Evolutionary conservation across 2,797 vertebrate genomes (phyloP).

Genomic region (Pangasius sanitwongsei): DNA sequence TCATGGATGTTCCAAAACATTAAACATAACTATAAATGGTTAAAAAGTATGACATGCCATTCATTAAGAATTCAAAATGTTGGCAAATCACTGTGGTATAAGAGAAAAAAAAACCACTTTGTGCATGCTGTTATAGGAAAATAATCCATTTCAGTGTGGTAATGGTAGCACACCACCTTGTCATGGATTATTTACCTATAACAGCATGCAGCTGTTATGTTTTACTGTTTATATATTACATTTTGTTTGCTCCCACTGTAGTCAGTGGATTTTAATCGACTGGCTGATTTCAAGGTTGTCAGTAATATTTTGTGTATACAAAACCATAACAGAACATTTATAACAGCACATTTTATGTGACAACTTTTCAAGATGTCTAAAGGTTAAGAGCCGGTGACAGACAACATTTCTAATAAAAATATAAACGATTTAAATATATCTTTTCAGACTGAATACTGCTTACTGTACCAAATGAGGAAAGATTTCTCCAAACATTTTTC

Average conservation of each 20-base stretch:
- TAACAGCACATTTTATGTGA: not conserved
- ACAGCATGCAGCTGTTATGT: not conserved
- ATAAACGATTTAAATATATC: not conserved
- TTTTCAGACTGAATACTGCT: not conserved
- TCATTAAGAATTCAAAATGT: not conserved
- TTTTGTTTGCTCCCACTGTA: constrained; percentile 66
- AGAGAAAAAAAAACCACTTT: not conserved
- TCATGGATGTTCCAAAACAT: not conserved
- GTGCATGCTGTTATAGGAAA: not conserved
- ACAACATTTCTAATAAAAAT: not conserved
- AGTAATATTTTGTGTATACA: not conserved
- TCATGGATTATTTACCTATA: not conserved
- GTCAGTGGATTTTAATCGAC: constrained; percentile 26
- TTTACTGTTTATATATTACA: not conserved
- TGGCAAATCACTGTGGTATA: not conserved
- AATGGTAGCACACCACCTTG: not conserved
- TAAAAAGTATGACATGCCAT: not conserved
- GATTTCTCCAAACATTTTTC: not conserved
- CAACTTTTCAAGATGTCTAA: not conserved
- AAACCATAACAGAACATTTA: not conserved
- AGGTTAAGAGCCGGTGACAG: not conserved
- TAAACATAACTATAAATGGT: not conserved
- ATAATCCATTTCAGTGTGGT: not conserved
- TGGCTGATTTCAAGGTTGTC: not conserved
- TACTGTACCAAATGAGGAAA: not conserved